Conservation (phyloP, 2,113 vertebrate species). For the Indri indri region DNA sequence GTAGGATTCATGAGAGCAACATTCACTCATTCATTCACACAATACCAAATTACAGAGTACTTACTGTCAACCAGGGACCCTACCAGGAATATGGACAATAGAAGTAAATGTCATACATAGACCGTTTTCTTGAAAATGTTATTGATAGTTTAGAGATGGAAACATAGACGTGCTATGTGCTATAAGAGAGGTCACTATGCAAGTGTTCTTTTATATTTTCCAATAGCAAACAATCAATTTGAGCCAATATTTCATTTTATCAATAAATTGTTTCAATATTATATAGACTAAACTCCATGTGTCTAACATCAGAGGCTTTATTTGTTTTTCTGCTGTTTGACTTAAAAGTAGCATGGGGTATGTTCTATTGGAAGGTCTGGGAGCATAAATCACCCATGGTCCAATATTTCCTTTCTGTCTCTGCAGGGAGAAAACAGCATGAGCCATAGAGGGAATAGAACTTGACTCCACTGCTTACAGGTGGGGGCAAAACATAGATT, state of each 20-base stretch:
- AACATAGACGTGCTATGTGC: background rate
- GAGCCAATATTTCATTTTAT: background rate
- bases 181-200: background rate
- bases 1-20: background rate
- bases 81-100: background rate
- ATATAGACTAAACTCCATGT: background rate
- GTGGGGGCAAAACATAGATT: background rate
- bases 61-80: background rate
- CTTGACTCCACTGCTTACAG: background rate
- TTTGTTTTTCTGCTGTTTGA: background rate
- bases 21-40: background rate
- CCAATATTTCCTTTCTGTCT: constrained; percentile 24
- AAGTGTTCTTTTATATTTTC: background rate
- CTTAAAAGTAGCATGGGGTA: background rate
- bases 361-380: background rate
- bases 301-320: background rate
- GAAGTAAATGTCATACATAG: background rate
- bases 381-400: background rate
- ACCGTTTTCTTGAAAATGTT: background rate
- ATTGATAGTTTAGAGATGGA: background rate
- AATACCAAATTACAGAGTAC: background rate
- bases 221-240: background rate
- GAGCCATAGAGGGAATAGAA: background rate
- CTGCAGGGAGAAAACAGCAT: background rate
- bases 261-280: background rate